A percentile compares a stretch with the other conserved stretches of the same genome.
Conservation (phyloP, 2,113 vertebrate genomes). For the Erythrocercus mccallii region DNA sequence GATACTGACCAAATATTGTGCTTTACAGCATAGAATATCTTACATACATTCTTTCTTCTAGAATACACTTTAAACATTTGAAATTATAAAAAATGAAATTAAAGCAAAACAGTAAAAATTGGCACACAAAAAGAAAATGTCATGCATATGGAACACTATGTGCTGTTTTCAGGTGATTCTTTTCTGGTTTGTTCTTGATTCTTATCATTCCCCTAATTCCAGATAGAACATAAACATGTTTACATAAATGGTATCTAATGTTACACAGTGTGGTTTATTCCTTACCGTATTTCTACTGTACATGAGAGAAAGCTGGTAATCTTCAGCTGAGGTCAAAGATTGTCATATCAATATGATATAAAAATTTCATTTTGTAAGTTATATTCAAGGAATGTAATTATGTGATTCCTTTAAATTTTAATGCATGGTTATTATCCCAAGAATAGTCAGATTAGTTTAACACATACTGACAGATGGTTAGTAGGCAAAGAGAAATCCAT, state of each 20-base stretch:
- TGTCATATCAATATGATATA: constrained; percentile 74
- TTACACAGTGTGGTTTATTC: not conserved
- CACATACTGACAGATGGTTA: constrained; percentile 8
- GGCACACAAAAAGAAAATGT: not conserved
- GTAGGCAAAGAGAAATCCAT: constrained; percentile 5
- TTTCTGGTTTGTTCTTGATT: not conserved
- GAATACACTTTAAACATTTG: not conserved
- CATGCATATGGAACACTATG: not conserved
- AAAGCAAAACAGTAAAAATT: not conserved
- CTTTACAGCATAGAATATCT: constrained; percentile 15
- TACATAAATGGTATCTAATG: not conserved
- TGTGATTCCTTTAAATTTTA: not conserved
- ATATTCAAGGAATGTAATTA: not conserved
- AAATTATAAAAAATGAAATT: not conserved
- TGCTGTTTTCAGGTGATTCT: not conserved
- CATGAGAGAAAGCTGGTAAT: constrained; percentile 39
- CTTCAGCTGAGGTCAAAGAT: constrained; percentile 52
- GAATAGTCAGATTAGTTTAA: not conserved
- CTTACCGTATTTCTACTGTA: not conserved
- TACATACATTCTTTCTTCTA: constrained; percentile 13
- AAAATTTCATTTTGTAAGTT: not conserved
- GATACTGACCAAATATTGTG: not conserved
- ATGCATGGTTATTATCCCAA: not conserved
- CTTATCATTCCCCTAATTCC: not conserved
- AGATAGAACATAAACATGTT: not conserved